Conservation (phyloP, 1,140 invertebrate genomes). For the Trachymyrmex cornetzi region DNA sequence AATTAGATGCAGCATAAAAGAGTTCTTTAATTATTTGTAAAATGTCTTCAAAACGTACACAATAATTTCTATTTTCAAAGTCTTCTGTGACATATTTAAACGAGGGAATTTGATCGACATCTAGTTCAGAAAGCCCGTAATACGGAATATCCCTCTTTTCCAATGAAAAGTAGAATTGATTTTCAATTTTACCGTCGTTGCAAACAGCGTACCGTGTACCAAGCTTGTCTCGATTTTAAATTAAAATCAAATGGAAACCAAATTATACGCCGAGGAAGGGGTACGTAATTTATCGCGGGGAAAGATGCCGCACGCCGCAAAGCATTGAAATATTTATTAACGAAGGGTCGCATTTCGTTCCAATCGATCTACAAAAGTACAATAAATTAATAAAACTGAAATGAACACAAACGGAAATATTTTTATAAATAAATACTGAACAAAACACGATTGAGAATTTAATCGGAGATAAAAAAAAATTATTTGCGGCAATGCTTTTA, state of each 20-base stretch:
- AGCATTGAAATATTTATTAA: constrained; percentile 46
- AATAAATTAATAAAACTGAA: constrained; percentile 39
- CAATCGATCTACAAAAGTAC: neutral
- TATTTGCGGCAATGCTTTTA: neutral
- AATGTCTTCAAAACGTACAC: neutral
- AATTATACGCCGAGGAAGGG: constrained; percentile 39
- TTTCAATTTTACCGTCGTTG: constrained; percentile 30
- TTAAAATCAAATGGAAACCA: constrained; percentile 61
- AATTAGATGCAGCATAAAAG: neutral
- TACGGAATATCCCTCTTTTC: constrained; percentile 46
- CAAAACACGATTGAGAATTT: neutral
- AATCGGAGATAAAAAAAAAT: neutral
- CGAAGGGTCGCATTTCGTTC: constrained; percentile 23
- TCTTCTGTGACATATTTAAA: constrained; percentile 42
- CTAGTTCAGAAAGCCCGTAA: constrained; percentile 50
- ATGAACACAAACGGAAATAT: neutral
- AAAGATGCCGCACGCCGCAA: constrained; percentile 32
- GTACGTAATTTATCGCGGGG: constrained; percentile 54
- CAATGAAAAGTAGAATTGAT: constrained; percentile 46
- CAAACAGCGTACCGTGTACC: neutral
- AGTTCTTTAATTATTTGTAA: neutral
- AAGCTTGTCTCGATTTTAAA: constrained; percentile 4
- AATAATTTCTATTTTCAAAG: constrained; percentile 57
- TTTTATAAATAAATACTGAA: constrained; percentile 5
- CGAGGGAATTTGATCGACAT: constrained; percentile 58